These are phyloP conservation scores for Colletes collaris DNA, from an alignment of 2,888 invertebrate species.

Conservation along the genomic window DNA sequence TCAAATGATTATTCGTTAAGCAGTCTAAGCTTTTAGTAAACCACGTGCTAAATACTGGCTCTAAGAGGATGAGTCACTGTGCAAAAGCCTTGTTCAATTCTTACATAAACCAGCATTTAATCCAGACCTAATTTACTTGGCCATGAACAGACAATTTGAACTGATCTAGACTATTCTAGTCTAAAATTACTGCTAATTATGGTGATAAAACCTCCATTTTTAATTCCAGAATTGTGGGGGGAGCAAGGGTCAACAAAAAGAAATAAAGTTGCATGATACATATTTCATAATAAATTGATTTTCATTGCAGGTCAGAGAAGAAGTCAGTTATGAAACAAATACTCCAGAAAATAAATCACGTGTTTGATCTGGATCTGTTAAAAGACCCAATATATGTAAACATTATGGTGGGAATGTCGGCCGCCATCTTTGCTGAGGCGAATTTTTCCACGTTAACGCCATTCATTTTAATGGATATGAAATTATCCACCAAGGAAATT, in stretches of 20 bases:
- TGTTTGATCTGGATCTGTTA: slow-evolving; percentile 88
- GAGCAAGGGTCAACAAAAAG: too few relatives aligned
- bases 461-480: slow-evolving; percentile 87
- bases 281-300: background rate
- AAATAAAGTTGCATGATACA: too few relatives aligned
- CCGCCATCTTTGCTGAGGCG: slow-evolving; percentile 88
- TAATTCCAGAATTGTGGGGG: too few relatives aligned
- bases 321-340: slow-evolving; percentile 10
- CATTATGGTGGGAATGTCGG: slow-evolving; percentile 87
- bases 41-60: background rate
- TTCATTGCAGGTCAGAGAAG: slow-evolving; percentile 34
- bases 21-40: too few relatives aligned
- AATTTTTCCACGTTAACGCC: slow-evolving; percentile 88
- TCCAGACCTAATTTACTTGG: background rate
- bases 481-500: slow-evolving; percentile 85
- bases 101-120: slow-evolving; percentile 2
- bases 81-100: background rate
- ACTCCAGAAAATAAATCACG: slow-evolving; percentile 80
- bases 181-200: too few relatives aligned
- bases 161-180: too few relatives aligned
- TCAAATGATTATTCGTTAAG: too few relatives aligned
- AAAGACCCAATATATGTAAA: slow-evolving; percentile 88
- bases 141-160: too few relatives aligned
- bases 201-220: too few relatives aligned
- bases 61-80: too few relatives aligned